Base-by-base conservation (phyloP, 2,113 vertebrate species). In the Hylia prasina region DNA sequence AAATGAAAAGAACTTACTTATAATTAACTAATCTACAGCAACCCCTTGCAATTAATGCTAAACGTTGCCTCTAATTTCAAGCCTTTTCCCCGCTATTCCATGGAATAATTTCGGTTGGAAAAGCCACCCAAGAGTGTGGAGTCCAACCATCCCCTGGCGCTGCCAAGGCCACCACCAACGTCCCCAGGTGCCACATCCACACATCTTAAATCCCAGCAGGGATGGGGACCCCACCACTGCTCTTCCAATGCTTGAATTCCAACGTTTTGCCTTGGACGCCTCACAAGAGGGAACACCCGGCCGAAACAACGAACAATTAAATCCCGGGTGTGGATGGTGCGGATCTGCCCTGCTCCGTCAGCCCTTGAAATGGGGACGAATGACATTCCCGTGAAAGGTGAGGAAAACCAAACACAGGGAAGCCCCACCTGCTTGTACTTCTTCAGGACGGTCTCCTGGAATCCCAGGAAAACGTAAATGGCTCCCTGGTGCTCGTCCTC, bases 401-500 rank as follows among this genome's bases (percentile, higher is more conserved):
- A 39, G 37, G 72, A 12, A 23, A 50, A 35, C 2, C 1, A 0
- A 72, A 13, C 53, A 0, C 3, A 1, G 6, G 2, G 17, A 22
- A 27, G 19, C 3, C 3, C 2, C 75, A 99, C 99, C 99, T 99
- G 99, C 95, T 99, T 99, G 70, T 99, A 99, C 68, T 97, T 99
- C 95, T 97, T 99, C 4, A 98, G 94, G 92, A 99, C 75, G 93
- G 98, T 98, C 87, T 97, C 98, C 24, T 69, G 68, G 56, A 98
- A 98, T 89, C 99, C 98, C 0, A 99, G 98, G 97, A 99, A 99
- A 95, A 99, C 56, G 66, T 99, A 99, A 63, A 99, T 97, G 3
- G 98, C 99, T 71, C 99, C 99, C 40, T 97, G 97, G 91, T 99
- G 99, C 64, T 98, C 98, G 1, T 99, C 99, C 87, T 99, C 99